These are phyloP conservation scores for Otus scops DNA, from an alignment of 2,797 vertebrate genomes.

Conservation along the genomic window DNA sequence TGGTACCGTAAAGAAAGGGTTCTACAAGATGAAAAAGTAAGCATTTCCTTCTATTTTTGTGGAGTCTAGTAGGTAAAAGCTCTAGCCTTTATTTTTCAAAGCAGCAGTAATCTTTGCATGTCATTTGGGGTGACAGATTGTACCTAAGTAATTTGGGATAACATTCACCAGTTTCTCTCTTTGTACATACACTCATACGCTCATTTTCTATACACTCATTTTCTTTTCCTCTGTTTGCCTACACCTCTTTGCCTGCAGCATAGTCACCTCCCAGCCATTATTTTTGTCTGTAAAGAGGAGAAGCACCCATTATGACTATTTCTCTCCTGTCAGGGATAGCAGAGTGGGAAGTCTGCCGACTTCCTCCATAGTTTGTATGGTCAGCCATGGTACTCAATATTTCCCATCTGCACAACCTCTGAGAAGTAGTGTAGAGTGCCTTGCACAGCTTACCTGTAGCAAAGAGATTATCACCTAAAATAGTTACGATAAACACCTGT, in stretches of 20 bases:
- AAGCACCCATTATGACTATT: background rate
- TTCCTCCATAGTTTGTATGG: background rate
- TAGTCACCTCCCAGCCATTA: background rate
- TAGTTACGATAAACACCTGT: background rate
- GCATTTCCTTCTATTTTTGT: background rate
- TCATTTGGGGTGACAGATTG: background rate
- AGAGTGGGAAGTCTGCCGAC: background rate
- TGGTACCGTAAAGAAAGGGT: conserved; percentile 91
- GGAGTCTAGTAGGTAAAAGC: background rate
- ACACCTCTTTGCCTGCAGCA: background rate
- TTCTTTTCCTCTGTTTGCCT: background rate
- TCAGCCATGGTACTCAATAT: background rate
- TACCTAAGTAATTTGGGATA: background rate
- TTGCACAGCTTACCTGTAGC: background rate
- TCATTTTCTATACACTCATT: background rate
- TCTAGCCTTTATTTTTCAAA: background rate
- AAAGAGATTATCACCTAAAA: background rate
- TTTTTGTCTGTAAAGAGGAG: background rate
- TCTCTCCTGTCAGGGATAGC: background rate
- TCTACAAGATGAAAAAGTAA: conserved; percentile 93
- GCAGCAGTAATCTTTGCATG: background rate
- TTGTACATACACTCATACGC: background rate
- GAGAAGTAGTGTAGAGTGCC: background rate
- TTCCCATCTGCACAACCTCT: background rate
- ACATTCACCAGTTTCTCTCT: background rate